These are phyloP conservation scores for Pogoniulus pusillus DNA, from an alignment of 2,797 vertebrate genomes.

Conservation along the genomic window DNA sequence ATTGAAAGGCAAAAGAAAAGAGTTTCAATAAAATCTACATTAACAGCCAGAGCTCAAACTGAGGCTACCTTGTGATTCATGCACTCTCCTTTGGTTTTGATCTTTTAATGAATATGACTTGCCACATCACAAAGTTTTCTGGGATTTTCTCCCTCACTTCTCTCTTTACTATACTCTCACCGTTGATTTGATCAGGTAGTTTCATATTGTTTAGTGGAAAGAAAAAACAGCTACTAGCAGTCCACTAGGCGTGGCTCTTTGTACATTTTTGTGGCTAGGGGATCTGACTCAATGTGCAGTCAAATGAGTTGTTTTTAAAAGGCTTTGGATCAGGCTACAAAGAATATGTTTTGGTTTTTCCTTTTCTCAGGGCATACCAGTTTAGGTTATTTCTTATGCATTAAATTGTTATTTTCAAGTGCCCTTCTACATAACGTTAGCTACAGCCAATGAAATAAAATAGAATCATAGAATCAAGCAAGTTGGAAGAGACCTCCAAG, in stretches of 20 bases:
- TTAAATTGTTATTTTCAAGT: background rate
- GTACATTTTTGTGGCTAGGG: background rate
- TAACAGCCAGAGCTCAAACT: conserved; percentile 37
- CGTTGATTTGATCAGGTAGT: background rate
- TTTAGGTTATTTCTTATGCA: background rate
- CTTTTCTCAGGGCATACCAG: no score
- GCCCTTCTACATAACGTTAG: background rate
- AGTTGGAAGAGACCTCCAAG: no score
- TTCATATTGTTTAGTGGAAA: background rate
- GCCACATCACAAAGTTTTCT: background rate
- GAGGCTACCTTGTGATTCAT: conserved; percentile 46
- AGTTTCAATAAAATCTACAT: conserved; percentile 53
- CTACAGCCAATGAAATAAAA: background rate
- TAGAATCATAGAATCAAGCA: no score
- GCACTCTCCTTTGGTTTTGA: conserved; percentile 46
- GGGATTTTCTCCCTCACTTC: conserved; percentile 17
- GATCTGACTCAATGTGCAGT: background rate
- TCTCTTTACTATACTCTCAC: background rate
- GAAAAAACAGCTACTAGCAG: background rate
- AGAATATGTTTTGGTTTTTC: background rate
- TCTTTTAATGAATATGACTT: conserved; percentile 52
- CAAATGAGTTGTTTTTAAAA: background rate
- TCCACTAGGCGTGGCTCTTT: background rate
- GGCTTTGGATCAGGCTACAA: background rate
- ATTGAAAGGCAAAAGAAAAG: conserved; percentile 43